Conservation (phyloP, 2,888 invertebrate species). For the Andrena praecox region DNA sequence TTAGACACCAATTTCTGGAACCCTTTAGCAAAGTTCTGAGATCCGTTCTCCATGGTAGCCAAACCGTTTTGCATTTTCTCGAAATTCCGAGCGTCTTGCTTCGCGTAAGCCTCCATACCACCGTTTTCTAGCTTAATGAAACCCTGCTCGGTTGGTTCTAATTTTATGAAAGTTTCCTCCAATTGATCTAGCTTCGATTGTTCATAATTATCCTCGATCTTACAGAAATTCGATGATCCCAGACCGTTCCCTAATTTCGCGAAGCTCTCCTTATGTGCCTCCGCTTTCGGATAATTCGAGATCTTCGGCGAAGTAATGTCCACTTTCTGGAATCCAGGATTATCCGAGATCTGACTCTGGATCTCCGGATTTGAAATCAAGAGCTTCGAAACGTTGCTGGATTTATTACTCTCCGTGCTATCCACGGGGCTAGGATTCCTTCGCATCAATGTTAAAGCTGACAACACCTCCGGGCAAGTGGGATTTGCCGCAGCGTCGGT, state of each 20-base stretch:
- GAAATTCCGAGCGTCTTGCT: constrained; percentile 64
- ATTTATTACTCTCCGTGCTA: constrained; percentile 60
- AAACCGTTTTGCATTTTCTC: constrained; percentile 70
- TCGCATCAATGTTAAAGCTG: constrained; percentile 81
- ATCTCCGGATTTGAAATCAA: constrained; percentile 81
- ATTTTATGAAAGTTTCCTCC: constrained; percentile 78
- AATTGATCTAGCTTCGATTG: constrained; percentile 72
- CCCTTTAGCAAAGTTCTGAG: constrained; percentile 75
- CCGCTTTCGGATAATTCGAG: constrained; percentile 64
- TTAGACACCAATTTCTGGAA: constrained; percentile 78
- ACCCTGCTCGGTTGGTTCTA: constrained; percentile 77
- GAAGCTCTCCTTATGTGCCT: constrained; percentile 65
- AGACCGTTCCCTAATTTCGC: constrained; percentile 70
- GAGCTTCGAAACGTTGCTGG: constrained; percentile 73
- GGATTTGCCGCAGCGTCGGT: constrained; percentile 66
- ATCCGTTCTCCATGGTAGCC: constrained; percentile 61
- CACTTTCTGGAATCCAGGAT: constrained; percentile 81
- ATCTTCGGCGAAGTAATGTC: constrained; percentile 75
- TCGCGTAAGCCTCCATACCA: constrained; percentile 68
- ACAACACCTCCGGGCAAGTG: constrained; percentile 82
- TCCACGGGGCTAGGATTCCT: constrained; percentile 74
- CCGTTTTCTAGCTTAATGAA: constrained; percentile 76
- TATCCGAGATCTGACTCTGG: constrained; percentile 80
- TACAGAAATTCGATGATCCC: constrained; percentile 70
- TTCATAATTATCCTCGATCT: constrained; percentile 74